Base-by-base conservation (phyloP, 2,888 invertebrate genomes). In the Bimastos eiseni region DNA sequence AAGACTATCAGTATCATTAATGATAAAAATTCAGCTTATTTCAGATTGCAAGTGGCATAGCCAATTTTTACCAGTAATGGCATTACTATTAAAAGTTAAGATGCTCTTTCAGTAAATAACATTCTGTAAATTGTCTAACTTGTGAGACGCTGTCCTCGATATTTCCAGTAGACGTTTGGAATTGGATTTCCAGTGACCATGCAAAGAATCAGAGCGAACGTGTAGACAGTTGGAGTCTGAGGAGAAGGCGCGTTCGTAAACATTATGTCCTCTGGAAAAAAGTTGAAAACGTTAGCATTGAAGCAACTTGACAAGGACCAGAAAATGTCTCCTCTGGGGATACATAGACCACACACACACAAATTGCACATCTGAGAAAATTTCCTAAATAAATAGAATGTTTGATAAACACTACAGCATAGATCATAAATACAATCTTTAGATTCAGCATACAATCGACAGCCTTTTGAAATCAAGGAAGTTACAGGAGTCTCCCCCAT, bases 251-350 rank as follows among this genome's bases (percentile, higher is more conserved):
- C 92, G 49, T 92, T 83, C 37, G 91, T 91, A 89, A 92, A 93
- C 38, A 92, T 92, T 41, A 93, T 93, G 89, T 92, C 93, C 92
- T 92, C 92, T 93, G n/a, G n/a, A n/a, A n/a, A n/a, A n/a, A n/a
- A n/a, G n/a, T n/a, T n/a, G n/a, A n/a, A n/a, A n/a, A n/a, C n/a
- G n/a, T 89, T 33, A 24, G 33, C 21, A 36, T 2, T 5, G n/a
- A 49, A 17, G 70, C 6, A 8, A 49, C 70, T n/a, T 70, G 4
- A n/a, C 11, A n/a, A 70, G n/a, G n/a, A 70, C 70, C 70, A 70
- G n/a, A n/a, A n/a, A 70, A 49, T 21, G 11, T n/a, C 70, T 70
- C 30, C 17, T 8, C 1, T 70, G n/a, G 70, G 70, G 30, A n/a
- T n/a, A n/a, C 30, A 17, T 8, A n/a, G n/a, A 8, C 24, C 24